Evolutionary conservation across 37 sponge, comb jelly and placozoan species (phyloP).

Genomic region (Ephydatia muelleri): DNA sequence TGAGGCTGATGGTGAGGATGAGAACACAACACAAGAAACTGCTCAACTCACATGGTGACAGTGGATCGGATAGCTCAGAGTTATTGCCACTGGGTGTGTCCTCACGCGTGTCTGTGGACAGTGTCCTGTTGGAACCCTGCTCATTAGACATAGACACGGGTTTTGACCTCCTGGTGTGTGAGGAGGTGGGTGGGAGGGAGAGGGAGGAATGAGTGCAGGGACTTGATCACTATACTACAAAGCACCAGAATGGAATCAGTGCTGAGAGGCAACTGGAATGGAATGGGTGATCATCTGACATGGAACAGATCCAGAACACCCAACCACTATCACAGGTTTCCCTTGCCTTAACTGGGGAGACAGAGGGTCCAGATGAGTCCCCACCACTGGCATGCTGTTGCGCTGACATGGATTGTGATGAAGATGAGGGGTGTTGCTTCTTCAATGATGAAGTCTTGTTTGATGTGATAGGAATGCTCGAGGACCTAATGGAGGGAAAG

Average conservation of each 20-base stretch:
- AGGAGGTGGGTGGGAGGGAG: no score
- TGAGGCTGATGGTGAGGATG: neutral
- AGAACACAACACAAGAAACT: neutral
- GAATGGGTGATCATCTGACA: no score
- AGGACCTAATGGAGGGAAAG: neutral
- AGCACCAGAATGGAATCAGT: no score
- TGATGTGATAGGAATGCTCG: neutral
- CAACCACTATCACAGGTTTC: neutral
- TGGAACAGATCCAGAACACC: no score
- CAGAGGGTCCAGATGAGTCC: neutral
- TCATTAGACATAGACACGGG: neutral
- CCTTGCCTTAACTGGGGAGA: neutral
- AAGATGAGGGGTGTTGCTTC: neutral
- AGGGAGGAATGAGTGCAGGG: no score
- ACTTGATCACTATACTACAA: neutral
- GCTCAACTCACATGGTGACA: neutral
- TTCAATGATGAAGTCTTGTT: neutral
- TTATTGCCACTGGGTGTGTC: neutral
- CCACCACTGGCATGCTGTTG: neutral
- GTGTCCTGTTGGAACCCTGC: neutral
- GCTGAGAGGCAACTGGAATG: no score
- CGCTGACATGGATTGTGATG: neutral
- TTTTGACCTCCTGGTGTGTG: neutral
- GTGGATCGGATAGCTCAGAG: neutral
- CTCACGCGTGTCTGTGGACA: neutral